phyloP scores from a whole-genome alignment of 2,888 invertebrate genomes.

The Graphium colonna region DNA sequence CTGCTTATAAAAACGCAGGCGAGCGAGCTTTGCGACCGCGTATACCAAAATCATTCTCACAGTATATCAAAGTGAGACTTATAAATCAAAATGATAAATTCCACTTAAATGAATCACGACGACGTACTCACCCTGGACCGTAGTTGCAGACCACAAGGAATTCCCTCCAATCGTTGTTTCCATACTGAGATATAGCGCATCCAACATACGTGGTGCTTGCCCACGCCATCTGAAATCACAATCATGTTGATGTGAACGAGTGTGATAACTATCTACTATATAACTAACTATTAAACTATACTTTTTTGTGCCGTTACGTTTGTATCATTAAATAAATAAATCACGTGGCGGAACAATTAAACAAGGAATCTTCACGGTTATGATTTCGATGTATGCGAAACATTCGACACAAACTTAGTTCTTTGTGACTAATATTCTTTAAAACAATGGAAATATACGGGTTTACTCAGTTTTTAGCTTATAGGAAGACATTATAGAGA shows the following conservation, averaged over 20 bases:
- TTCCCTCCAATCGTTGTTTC: too few relatives aligned
- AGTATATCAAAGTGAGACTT: too few relatives aligned
- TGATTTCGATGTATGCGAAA: not conserved
- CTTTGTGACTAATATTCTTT: not conserved
- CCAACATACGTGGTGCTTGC: constrained; percentile 50
- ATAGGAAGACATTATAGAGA: too few relatives aligned
- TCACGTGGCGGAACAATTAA: constrained; percentile 1
- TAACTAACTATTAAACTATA: too few relatives aligned
- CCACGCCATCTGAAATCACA: constrained; percentile 57
- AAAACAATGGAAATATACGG: not conserved
- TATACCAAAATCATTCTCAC: too few relatives aligned
- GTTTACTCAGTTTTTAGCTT: too few relatives aligned
- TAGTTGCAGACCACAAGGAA: constrained; percentile 63
- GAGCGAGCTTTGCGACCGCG: too few relatives aligned
- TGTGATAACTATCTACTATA: not conserved
- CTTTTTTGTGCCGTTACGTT: too few relatives aligned
- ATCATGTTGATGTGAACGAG: not conserved
- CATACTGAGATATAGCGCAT: constrained; percentile 49
- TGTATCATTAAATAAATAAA: too few relatives aligned
- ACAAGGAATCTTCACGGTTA: constrained; percentile 9
- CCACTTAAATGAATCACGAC: too few relatives aligned
- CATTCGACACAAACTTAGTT: not conserved
- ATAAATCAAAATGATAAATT: too few relatives aligned
- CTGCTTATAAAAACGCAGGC: too few relatives aligned
- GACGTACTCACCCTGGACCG: constrained; percentile 63